Percentiles rank a stretch among this genome's conserved stretches.
These are phyloP conservation scores for Scyliorhinus canicula DNA, from an alignment of 2,797 vertebrate species.

Conservation along the genomic window DNA sequence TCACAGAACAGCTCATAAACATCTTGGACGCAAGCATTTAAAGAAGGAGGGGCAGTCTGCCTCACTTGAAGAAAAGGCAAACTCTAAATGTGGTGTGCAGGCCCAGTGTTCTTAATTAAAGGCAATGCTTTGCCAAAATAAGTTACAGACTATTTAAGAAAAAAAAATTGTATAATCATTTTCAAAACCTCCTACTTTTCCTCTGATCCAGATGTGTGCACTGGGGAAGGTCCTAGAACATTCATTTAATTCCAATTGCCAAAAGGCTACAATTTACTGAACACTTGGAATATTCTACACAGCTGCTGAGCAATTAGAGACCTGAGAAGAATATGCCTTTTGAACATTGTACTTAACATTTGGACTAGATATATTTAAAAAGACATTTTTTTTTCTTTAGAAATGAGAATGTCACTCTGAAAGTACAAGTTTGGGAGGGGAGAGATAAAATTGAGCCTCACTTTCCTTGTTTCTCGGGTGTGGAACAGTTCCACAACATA, in stretches of 20 bases:
- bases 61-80: conserved; percentile 19
- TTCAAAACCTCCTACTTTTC: conserved; percentile 62
- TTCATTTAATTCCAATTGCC: conserved; percentile 32
- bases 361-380: background rate
- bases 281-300: conserved; percentile 25
- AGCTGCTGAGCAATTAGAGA: conserved; percentile 8
- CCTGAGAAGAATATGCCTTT: background rate
- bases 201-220: conserved; percentile 48
- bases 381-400: background rate
- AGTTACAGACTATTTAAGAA: conserved; percentile 67
- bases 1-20: conserved; percentile 27
- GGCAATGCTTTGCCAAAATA: conserved; percentile 64
- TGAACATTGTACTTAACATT: background rate
- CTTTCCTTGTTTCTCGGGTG: background rate
- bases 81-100: conserved; percentile 60
- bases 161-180: conserved; percentile 74
- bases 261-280: conserved; percentile 13
- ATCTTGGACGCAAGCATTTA: background rate
- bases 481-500: background rate
- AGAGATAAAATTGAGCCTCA: background rate
- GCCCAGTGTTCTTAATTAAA: conserved; percentile 71
- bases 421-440: background rate
- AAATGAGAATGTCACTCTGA: background rate
- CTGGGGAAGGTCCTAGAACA: conserved; percentile 28
- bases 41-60: background rate